Conservation (phyloP, 2,888 invertebrate genomes). For the Hirtodrosophila cameraria region DNA sequence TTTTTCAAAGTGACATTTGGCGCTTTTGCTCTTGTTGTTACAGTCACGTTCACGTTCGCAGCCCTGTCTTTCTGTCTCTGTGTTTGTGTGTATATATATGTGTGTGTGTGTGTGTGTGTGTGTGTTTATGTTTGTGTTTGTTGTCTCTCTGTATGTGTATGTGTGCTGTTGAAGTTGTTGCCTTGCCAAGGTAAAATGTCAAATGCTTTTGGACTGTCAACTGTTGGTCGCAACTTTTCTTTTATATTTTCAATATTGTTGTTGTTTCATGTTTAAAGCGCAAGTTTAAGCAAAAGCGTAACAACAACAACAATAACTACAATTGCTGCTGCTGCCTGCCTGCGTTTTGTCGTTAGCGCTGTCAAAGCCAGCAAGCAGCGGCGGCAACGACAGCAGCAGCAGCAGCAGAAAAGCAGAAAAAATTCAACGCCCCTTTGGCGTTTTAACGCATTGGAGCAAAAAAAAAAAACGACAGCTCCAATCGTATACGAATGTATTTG, state of each 20-base stretch:
- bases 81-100: slow-evolving; percentile 25
- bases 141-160: slow-evolving; percentile 27
- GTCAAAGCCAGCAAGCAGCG: slow-evolving; percentile 44
- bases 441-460: slow-evolving; percentile 56
- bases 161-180: slow-evolving; percentile 45
- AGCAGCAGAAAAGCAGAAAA: slow-evolving; percentile 30
- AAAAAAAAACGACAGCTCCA: slow-evolving; percentile 24
- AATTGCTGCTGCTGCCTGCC: slow-evolving; percentile 37
- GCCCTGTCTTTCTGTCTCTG: slow-evolving; percentile 36
- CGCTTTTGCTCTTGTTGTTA: slow-evolving; percentile 74
- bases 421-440: slow-evolving; percentile 71
- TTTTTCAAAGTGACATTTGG: slow-evolving; percentile 83
- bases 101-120: slow-evolving; percentile 10
- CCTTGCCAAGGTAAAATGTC: slow-evolving; percentile 82
- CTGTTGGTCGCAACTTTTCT: slow-evolving; percentile 71
- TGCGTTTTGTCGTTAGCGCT: slow-evolving; percentile 49
- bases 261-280: slow-evolving; percentile 41
- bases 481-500: slow-evolving; percentile 3
- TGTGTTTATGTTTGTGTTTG: slow-evolving; percentile 19
- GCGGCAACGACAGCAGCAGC: slow-evolving; percentile 18
- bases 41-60: slow-evolving; percentile 50
- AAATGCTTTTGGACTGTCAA: slow-evolving; percentile 81
- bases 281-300: slow-evolving; percentile 48
- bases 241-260: slow-evolving; percentile 18
- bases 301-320: slow-evolving; percentile 21